A percentile compares a stretch with the other conserved stretches of the same genome.
These are phyloP conservation scores for Eublepharis macularius DNA, from an alignment of 2,113 vertebrate genomes.

Conservation along the genomic window DNA sequence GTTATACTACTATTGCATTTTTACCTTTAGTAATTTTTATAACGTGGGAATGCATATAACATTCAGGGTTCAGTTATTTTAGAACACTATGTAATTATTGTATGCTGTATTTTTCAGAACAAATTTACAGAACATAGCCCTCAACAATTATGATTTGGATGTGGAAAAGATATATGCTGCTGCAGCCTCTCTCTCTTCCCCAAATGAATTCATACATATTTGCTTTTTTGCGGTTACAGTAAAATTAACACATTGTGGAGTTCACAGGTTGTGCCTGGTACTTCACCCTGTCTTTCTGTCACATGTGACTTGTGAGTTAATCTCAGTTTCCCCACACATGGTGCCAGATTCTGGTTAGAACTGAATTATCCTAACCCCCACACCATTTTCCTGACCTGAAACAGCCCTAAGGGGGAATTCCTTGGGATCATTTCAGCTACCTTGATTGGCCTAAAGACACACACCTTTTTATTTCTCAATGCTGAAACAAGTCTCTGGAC, in stretches of 20 bases:
- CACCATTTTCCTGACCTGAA: too few relatives aligned
- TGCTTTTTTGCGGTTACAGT: not conserved
- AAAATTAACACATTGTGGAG: not conserved
- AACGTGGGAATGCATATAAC: constrained; percentile 7
- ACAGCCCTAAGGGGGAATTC: too few relatives aligned
- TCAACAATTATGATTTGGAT: not conserved
- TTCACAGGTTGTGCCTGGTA: too few relatives aligned
- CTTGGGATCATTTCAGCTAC: too few relatives aligned
- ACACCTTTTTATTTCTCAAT: not conserved
- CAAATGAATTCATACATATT: not conserved
- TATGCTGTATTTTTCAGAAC: not conserved
- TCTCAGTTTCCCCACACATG: too few relatives aligned
- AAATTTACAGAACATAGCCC: too few relatives aligned
- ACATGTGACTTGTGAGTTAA: too few relatives aligned
- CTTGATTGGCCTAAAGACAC: not conserved
- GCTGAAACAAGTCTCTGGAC: not conserved
- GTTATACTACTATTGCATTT: too few relatives aligned
- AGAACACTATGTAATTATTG: not conserved
- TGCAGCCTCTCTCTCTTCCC: not conserved
- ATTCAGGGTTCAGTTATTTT: not conserved
- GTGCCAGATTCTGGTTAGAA: too few relatives aligned
- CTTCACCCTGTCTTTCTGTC: too few relatives aligned
- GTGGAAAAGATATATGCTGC: not conserved
- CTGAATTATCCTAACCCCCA: too few relatives aligned
- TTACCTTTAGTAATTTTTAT: too few relatives aligned